These are phyloP conservation scores for Pholis gunnellus DNA, from an alignment of 2,113 vertebrate genomes.

Conservation along the genomic window DNA sequence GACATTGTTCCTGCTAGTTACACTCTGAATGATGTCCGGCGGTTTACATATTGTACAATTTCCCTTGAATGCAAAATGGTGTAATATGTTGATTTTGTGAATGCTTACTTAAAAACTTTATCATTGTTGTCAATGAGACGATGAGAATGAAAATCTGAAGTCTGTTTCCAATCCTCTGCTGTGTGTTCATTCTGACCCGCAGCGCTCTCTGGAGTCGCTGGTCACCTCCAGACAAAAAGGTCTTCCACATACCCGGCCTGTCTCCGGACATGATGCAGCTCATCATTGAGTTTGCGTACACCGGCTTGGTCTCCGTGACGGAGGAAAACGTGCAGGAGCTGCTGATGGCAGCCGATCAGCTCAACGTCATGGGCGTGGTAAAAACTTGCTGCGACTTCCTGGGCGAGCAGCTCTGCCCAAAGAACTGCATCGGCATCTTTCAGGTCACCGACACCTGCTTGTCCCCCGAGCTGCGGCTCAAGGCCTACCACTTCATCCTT, in stretches of 20 bases:
- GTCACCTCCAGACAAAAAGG: background rate
- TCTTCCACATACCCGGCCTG: constrained; percentile 10
- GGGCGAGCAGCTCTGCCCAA: constrained; percentile 76
- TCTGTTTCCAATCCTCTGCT: too few relatives aligned
- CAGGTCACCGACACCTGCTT: constrained; percentile 62
- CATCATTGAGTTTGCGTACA: constrained; percentile 68
- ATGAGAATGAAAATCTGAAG: too few relatives aligned
- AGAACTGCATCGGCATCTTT: constrained; percentile 84
- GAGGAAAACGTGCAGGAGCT: constrained; percentile 81
- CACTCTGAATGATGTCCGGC: too few relatives aligned
- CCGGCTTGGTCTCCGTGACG: constrained; percentile 59
- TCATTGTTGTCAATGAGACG: background rate
- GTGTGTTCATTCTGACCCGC: background rate
- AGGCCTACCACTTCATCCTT: constrained; percentile 83
- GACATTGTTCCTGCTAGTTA: too few relatives aligned
- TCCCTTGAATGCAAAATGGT: too few relatives aligned
- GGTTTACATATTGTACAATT: too few relatives aligned
- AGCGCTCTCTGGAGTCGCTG: constrained; percentile 52
- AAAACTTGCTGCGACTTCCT: constrained; percentile 84
- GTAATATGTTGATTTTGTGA: too few relatives aligned
- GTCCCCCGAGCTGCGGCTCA: constrained; percentile 73
- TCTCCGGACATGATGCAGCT: constrained; percentile 43
- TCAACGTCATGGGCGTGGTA: constrained; percentile 82
- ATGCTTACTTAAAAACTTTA: background rate
- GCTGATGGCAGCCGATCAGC: constrained; percentile 82